These are phyloP conservation scores for Elymnias hypermnestra DNA, from an alignment of 1,140 invertebrate species.

Conservation along the genomic window DNA sequence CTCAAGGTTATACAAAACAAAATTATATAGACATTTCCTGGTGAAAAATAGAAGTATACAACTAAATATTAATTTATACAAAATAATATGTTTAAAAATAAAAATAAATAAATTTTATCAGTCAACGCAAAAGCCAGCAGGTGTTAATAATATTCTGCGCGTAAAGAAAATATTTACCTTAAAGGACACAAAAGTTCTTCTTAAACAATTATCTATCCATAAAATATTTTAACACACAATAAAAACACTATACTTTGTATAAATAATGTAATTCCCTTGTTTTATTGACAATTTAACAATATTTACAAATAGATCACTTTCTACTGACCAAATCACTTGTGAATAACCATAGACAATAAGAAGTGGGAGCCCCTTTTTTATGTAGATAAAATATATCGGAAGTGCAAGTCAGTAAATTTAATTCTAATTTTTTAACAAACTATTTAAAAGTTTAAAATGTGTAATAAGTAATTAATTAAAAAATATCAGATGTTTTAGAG, in stretches of 20 bases:
- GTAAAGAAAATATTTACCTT: slow-evolving; percentile 36
- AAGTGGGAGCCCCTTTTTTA: neutral
- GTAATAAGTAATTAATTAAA: no score
- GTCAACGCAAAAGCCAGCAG: slow-evolving; percentile 10
- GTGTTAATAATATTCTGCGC: slow-evolving; percentile 20
- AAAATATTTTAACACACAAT: slow-evolving; percentile 39
- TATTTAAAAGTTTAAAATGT: no score
- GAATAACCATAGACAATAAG: slow-evolving; percentile 47
- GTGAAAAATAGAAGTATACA: neutral
- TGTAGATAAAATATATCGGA: no score
- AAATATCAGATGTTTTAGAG: no score
- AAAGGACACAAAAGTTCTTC: slow-evolving; percentile 20
- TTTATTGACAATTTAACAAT: slow-evolving; percentile 55
- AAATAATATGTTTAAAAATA: no score
- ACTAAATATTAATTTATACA: no score
- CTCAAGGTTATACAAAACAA: slow-evolving; percentile 42
- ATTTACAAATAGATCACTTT: slow-evolving; percentile 69
- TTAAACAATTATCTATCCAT: slow-evolving; percentile 32
- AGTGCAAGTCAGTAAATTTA: no score
- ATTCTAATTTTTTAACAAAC: no score
- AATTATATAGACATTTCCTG: slow-evolving; percentile 4
- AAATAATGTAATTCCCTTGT: slow-evolving; percentile 27
- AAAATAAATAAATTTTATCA: no score
- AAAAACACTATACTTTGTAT: slow-evolving; percentile 24
- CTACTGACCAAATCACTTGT: slow-evolving; percentile 42